Conservation (phyloP, 2,888 invertebrate genomes). For the Aspidiotus rigidus region DNA sequence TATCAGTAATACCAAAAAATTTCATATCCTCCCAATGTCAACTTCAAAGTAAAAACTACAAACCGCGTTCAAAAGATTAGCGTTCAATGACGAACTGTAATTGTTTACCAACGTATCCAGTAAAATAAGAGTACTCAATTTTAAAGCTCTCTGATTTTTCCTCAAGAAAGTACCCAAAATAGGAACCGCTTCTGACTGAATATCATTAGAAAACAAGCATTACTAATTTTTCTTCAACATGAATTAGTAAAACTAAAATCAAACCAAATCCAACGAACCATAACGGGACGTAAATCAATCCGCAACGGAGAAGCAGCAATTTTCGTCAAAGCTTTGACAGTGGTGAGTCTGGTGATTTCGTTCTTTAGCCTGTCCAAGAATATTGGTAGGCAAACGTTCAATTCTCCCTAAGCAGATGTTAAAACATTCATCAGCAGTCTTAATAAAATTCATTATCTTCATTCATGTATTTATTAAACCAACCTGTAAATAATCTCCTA, state of each 20-base stretch:
- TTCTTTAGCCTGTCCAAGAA: conserved; percentile 90
- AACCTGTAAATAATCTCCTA: conserved; percentile 72
- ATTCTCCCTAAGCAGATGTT: conserved; percentile 50
- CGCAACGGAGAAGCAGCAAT: conserved; percentile 82
- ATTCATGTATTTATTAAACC: not conserved
- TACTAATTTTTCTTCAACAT: too few species aligned
- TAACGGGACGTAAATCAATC: conserved; percentile 71
- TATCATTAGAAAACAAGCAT: too few species aligned
- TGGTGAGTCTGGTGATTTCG: conserved; percentile 92
- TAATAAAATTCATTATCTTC: not conserved
- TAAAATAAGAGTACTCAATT: conserved; percentile 78
- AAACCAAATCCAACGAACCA: conserved; percentile 47
- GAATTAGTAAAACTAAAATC: too few species aligned
- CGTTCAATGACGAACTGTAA: conserved; percentile 62
- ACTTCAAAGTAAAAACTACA: conserved; percentile 35
- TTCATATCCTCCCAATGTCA: conserved; percentile 36
- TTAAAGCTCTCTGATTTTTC: conserved; percentile 92
- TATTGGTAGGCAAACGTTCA: conserved; percentile 80
- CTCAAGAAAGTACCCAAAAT: conserved; percentile 87
- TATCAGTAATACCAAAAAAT: conserved; percentile 26
- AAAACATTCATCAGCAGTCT: not conserved
- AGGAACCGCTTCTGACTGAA: conserved; percentile 74
- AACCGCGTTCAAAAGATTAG: conserved; percentile 64
- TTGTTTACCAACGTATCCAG: conserved; percentile 84
- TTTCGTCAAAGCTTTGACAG: conserved; percentile 90